Evolutionary conservation across 1,140 invertebrate species (phyloP).

Genomic region (Lasioglossum albipes): DNA sequence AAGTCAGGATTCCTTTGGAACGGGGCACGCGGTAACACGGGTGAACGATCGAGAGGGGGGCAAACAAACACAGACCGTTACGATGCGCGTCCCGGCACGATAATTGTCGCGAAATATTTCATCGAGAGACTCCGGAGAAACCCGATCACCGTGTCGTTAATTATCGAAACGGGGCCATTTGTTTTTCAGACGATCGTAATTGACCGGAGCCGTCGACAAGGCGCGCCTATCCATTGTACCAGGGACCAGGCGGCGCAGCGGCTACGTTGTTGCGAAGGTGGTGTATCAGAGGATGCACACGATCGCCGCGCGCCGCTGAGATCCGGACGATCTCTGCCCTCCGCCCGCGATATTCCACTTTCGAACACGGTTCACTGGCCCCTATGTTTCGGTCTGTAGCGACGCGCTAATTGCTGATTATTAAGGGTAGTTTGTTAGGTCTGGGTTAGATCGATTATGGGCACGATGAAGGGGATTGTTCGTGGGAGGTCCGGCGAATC

Average conservation of each 20-base stretch:
- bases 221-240: slow-evolving; percentile 53
- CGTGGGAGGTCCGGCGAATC: not conserved
- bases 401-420: slow-evolving; percentile 39
- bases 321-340: not conserved
- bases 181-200: slow-evolving; percentile 57
- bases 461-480: slow-evolving; percentile 7
- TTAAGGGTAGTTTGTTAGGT: not conserved
- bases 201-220: slow-evolving; percentile 37
- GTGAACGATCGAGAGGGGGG: too few relatives aligned
- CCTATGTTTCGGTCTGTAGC: not conserved
- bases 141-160: slow-evolving; percentile 48
- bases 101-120: slow-evolving; percentile 38
- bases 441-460: not conserved
- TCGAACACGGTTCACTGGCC: not conserved
- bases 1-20: not conserved
- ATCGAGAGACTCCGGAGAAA: slow-evolving; percentile 11
- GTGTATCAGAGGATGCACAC: slow-evolving; percentile 22
- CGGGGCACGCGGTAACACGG: not conserved
- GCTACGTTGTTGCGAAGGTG: slow-evolving; percentile 54
- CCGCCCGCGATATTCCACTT: slow-evolving; percentile 22
- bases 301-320: not conserved
- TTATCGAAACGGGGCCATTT: slow-evolving; percentile 49
- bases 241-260: slow-evolving; percentile 14
- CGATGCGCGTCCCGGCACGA: not conserved
- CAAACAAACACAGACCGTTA: slow-evolving; percentile 4